Evolutionary conservation across 2,888 invertebrate species (phyloP).

Genomic region (Drosophila incognita): DNA sequence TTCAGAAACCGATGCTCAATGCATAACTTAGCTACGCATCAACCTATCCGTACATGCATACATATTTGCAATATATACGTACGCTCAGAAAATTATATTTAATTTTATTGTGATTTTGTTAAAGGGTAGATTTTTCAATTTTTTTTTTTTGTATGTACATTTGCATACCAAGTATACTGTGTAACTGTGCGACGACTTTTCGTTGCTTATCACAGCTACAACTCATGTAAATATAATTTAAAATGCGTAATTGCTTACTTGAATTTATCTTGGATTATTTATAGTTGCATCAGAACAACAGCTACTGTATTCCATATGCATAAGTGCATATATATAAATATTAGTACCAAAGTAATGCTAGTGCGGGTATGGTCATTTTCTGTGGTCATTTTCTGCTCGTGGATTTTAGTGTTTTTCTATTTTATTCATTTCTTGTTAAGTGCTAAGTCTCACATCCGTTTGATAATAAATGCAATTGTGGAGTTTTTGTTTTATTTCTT

Average conservation of each 20-base stretch:
- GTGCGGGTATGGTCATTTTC: constrained; percentile 25
- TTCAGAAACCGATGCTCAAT: constrained; percentile 17
- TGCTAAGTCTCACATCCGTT: constrained; percentile 38
- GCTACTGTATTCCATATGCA: constrained; percentile 4
- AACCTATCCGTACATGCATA: constrained; percentile 2
- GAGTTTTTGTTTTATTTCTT: not conserved
- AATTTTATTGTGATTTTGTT: not conserved
- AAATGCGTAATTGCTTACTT: constrained; percentile 54
- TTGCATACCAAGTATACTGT: not conserved
- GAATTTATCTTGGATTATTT: constrained; percentile 52
- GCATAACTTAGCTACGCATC: constrained; percentile 52
- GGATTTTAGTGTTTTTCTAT: not conserved
- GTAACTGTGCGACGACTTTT: constrained; percentile 1
- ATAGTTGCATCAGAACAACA: constrained; percentile 29
- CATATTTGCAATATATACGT: not conserved
- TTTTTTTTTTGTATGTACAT: no score
- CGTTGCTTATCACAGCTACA: constrained; percentile 20
- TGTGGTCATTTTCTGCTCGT: not conserved
- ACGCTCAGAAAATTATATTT: not conserved
- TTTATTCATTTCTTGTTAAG: constrained; percentile 1
- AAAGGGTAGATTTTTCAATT: no score
- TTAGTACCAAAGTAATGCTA: not conserved
- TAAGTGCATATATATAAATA: not conserved
- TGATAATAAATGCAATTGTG: constrained; percentile 32
- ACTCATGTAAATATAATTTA: constrained; percentile 23